phyloP scores from a whole-genome alignment of 2,113 vertebrate genomes.

The Myanophis thanlyinensis region DNA sequence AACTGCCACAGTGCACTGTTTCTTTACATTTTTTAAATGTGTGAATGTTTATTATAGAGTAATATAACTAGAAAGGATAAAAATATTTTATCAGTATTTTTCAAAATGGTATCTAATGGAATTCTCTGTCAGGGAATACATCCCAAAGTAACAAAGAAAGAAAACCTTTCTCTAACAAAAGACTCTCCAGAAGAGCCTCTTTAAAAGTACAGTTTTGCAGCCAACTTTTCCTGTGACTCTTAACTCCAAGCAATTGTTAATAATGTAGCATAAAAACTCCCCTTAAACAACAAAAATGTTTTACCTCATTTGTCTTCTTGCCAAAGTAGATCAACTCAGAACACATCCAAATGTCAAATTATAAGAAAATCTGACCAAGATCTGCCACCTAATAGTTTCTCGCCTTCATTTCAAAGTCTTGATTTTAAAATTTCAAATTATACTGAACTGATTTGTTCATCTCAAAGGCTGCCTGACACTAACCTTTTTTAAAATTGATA shows the following conservation, averaged over 20 bases:
- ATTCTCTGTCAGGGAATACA: background rate
- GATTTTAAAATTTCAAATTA: slow-evolving; percentile 58
- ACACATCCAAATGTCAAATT: slow-evolving; percentile 44
- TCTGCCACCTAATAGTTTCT: slow-evolving; percentile 7
- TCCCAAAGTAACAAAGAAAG: background rate
- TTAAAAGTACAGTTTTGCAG: background rate
- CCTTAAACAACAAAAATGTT: slow-evolving; percentile 25
- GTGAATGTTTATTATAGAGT: background rate
- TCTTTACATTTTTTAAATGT: background rate
- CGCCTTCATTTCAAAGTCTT: slow-evolving; percentile 45
- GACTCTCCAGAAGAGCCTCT: background rate
- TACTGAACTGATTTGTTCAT: slow-evolving; percentile 50
- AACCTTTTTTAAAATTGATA: slow-evolving; percentile 63
- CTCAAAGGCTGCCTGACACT: slow-evolving; percentile 52
- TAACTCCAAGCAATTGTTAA: slow-evolving; percentile 14
- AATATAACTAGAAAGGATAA: background rate
- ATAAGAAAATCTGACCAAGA: slow-evolving; percentile 38
- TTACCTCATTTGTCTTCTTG: slow-evolving; percentile 45
- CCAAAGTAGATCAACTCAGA: slow-evolving; percentile 32
- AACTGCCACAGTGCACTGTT: background rate
- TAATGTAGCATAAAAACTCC: background rate
- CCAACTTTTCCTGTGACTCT: background rate
- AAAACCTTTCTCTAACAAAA: background rate
- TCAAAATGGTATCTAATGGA: background rate
- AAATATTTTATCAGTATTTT: background rate